Percentiles rank a stretch among this genome's conserved stretches.
These are phyloP conservation scores for Passerina amoena DNA, from an alignment of 2,113 vertebrate species.

Conservation along the genomic window DNA sequence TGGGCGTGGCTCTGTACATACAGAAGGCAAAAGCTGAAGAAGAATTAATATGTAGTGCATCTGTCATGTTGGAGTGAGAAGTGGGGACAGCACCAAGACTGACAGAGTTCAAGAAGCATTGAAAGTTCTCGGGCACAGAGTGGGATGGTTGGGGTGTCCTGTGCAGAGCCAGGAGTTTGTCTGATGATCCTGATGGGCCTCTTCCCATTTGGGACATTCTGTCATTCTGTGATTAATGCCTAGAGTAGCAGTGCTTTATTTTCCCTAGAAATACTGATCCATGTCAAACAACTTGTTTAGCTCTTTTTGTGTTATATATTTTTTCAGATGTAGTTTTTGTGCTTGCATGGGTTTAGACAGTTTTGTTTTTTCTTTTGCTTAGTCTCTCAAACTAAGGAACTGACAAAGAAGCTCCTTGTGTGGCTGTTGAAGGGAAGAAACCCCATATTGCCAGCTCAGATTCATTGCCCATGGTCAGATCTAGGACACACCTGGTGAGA, in stretches of 20 bases:
- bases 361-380: background rate
- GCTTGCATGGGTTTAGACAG: background rate
- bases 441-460: background rate
- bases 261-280: background rate
- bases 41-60: background rate
- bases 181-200: background rate
- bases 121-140: background rate
- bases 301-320: background rate
- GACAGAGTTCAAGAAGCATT: background rate
- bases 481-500: background rate
- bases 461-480: background rate
- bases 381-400: background rate
- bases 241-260: background rate
- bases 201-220: rapidly evolving
- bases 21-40: background rate
- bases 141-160: background rate
- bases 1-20: background rate
- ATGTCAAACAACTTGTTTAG: background rate
- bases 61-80: background rate
- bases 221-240: background rate
- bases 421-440: background rate
- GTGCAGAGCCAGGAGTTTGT: background rate
- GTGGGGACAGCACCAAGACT: background rate
- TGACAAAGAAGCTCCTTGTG: background rate
- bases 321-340: background rate